Evolutionary conservation across 1,140 invertebrate genomes (phyloP).

Genomic region (Drosophila gunungcola): DNA sequence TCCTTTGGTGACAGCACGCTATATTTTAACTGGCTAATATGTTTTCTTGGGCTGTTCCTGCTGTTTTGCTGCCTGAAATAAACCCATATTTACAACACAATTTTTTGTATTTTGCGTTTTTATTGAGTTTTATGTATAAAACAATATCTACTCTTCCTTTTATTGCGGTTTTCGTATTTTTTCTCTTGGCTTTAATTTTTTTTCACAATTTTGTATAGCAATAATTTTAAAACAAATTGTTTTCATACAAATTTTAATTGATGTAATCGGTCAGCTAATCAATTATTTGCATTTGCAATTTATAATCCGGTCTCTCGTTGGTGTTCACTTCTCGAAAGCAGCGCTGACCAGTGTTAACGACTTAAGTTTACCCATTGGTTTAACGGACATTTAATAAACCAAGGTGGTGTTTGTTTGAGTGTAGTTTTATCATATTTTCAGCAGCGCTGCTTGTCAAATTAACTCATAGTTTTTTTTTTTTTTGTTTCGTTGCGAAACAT

Average conservation of each 20-base stretch:
- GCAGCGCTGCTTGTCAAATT: slow-evolving; percentile 50
- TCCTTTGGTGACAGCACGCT: neutral
- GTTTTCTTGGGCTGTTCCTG: neutral
- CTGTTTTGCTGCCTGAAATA: slow-evolving; percentile 5
- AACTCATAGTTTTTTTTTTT: slow-evolving; percentile 62
- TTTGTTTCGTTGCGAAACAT: slow-evolving; percentile 83
- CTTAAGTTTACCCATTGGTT: slow-evolving; percentile 49
- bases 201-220: slow-evolving; percentile 36
- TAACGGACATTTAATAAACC: slow-evolving; percentile 61
- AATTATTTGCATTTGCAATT: slow-evolving; percentile 24
- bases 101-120: slow-evolving; percentile 78
- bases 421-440: slow-evolving; percentile 42
- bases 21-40: neutral
- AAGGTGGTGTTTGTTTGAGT: slow-evolving; percentile 53
- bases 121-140: slow-evolving; percentile 83
- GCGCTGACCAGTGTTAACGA: slow-evolving; percentile 45
- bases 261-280: slow-evolving; percentile 34
- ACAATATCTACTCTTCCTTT: slow-evolving; percentile 69
- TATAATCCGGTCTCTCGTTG: slow-evolving; percentile 15
- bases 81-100: slow-evolving; percentile 18
- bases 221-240: slow-evolving; percentile 69
- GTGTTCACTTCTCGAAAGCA: slow-evolving; percentile 36
- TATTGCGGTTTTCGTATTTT: slow-evolving; percentile 39
- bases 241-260: slow-evolving; percentile 56
- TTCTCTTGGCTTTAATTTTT: slow-evolving; percentile 28